These are phyloP conservation scores for Lepidocolaptes lacrymiger DNA, from an alignment of 2,797 vertebrate species.

Conservation along the genomic window DNA sequence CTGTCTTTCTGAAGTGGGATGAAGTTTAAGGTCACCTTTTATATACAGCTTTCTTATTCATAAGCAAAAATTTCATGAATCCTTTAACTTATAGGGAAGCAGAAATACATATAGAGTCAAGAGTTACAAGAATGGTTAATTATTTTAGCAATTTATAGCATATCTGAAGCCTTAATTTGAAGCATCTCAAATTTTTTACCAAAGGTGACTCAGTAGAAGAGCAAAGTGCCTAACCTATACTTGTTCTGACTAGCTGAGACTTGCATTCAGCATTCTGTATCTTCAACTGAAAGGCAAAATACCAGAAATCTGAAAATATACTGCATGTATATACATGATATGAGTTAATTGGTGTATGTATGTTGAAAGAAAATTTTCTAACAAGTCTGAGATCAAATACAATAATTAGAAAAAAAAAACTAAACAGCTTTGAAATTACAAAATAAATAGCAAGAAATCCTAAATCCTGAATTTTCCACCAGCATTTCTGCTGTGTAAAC, in stretches of 20 bases:
- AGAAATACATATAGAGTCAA: not conserved
- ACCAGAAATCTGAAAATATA: not conserved
- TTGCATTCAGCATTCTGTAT: not conserved
- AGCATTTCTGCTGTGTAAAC: not conserved
- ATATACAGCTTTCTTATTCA: not conserved
- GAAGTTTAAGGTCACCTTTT: not conserved
- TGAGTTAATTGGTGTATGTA: not conserved
- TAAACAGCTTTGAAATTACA: not conserved
- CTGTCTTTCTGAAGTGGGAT: not conserved
- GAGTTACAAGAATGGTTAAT: not conserved
- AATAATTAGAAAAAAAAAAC: not conserved
- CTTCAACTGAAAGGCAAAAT: not conserved
- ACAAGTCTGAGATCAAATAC: not conserved
- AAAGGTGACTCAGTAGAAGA: not conserved
- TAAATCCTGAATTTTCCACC: not conserved
- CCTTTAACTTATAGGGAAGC: not conserved
- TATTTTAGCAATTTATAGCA: not conserved
- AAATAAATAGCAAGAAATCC: not conserved
- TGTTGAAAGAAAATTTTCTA: not conserved
- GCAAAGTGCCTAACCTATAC: not conserved
- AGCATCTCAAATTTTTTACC: not conserved
- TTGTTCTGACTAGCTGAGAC: not conserved
- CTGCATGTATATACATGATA: rapidly evolving
- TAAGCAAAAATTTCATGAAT: not conserved
- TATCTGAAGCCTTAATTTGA: not conserved